Evolutionary conservation across 2,113 vertebrate genomes (phyloP), one percentile per base, ranked within the genome.

Genomic region (Castor canadensis): DNA sequence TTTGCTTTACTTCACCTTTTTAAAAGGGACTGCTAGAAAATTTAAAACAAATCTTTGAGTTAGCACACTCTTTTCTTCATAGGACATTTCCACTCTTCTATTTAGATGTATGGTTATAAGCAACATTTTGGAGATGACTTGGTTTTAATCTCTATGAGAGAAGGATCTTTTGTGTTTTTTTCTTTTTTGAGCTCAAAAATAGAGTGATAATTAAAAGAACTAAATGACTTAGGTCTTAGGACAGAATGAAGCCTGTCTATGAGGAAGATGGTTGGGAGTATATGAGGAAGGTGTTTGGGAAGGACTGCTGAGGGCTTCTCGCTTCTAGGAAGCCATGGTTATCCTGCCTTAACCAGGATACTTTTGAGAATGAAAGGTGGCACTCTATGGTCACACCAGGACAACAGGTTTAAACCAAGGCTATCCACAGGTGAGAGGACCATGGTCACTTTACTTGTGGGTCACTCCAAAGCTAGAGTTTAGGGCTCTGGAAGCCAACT

Each of bases 71-170:
- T 52, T 4, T 71, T 76, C 38, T 91, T 40, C n/a, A 66, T 28
- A 71, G 15, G 58, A 76, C 4, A 52, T 16, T 49, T 10, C 45
- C 71, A 60, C 71, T 66, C 54, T 90, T 76, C 6, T 28, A 60
- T 6, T 8, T 95, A 72, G 3, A 83, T 0, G 0, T 56, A 24
- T 49, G 40, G 11, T 64, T 81, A 38, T 71, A 91, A 76, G 54
- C 7, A 67, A 26, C n/a, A 0, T n/a, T 11, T 67, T 79, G 62
- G 71, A 84, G 9, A 56, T 54, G 56, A n/a, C 19, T 30, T 52
- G 9, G 71, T 47, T 40, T 0, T 47, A 60, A 69, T 2, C 0
- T 22, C 3, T 3, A 54, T 1, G 15, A 93, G 13, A 10, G 6
- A 9, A 80, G 17, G 19, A 35, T 24, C 40, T 16, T 54, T 11